phyloP scores from a whole-genome alignment of 2,113 vertebrate species.

The Bubo bubo region DNA sequence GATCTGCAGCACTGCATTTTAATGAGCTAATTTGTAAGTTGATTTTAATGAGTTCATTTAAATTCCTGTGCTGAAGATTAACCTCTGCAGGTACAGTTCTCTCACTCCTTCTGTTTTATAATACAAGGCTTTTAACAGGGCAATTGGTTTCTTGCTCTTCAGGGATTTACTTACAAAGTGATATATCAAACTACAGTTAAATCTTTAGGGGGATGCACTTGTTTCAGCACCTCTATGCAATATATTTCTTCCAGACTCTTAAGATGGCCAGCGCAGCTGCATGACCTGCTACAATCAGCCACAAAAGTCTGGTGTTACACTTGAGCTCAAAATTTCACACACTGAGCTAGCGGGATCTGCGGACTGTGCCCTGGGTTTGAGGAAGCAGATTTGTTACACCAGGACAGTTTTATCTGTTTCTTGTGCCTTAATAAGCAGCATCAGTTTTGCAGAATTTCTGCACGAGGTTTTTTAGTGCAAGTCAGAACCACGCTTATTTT shows the following conservation, averaged over 20 bases:
- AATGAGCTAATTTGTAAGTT: constrained; percentile 61
- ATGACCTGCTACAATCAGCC: neutral
- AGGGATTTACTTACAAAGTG: constrained; percentile 34
- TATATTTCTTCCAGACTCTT: neutral
- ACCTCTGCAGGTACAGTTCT: constrained; percentile 59
- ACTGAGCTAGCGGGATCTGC: neutral
- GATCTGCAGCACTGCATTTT: neutral
- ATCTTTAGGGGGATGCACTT: neutral
- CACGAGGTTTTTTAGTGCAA: neutral
- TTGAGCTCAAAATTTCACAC: neutral
- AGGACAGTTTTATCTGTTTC: neutral
- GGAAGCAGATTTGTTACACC: neutral
- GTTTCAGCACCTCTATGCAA: neutral
- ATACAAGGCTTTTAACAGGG: constrained; percentile 31
- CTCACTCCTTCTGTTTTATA: constrained; percentile 10
- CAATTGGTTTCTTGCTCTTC: neutral
- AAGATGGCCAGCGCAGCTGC: neutral
- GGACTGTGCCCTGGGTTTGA: neutral
- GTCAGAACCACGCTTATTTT: neutral
- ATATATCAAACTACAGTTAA: constrained; percentile 4
- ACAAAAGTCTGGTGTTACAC: neutral
- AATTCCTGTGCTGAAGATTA: constrained; percentile 65
- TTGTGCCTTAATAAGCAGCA: neutral
- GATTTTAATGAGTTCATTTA: constrained; percentile 69
- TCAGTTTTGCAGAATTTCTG: neutral